Base-by-base conservation (phyloP, 2,888 invertebrate species). In the Acronicta alni region DNA sequence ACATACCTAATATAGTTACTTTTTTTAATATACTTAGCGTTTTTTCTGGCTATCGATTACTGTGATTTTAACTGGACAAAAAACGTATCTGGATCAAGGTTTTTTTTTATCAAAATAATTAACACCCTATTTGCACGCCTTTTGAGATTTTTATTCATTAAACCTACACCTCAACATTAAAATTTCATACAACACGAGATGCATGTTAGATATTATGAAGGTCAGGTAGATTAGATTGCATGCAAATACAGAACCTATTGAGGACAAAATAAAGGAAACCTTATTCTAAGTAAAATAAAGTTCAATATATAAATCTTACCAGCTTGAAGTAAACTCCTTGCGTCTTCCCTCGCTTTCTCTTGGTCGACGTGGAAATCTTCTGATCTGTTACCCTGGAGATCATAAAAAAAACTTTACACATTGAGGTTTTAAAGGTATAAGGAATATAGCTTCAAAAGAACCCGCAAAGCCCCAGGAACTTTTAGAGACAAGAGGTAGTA, bases 291-390 rank as follows among this genome's bases (percentile, higher is more conserved):
- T n/a, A 0, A 0, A 0, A 51, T 39, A 58, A 47, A 32, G 46
- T 43, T 51, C 18, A 47, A 43, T 26, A 44, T 30, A 72, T 23
- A 23, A 23, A 23, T 10, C 81, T 81, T 95, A 95, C 97, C 98
- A 61, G 98, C 98, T 90, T 96, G 95, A 9, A 97, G 93, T 72
- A 98, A 93, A 81, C 96, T 96, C 86, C 97, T 96, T 14, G 98
- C 98, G 91, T 99, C 98, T 76, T 96, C 95, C 65, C 96, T 95
- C 17, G 99, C 99, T 67, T 92, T 94, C 9, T 94, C 95, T 39
- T 95, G 95, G 89, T 99, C 97, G 6, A 96, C 95, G 14, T 96
- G 95, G 83, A 96, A 96, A 72, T 96, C 96, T 90, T 99, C 99
- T 85, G 97, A 96, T 76, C 98, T 95, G 82, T 96, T 96, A 42